phyloP scores from a whole-genome alignment of 2,113 vertebrate species.

The Lasiurus cinereus region DNA sequence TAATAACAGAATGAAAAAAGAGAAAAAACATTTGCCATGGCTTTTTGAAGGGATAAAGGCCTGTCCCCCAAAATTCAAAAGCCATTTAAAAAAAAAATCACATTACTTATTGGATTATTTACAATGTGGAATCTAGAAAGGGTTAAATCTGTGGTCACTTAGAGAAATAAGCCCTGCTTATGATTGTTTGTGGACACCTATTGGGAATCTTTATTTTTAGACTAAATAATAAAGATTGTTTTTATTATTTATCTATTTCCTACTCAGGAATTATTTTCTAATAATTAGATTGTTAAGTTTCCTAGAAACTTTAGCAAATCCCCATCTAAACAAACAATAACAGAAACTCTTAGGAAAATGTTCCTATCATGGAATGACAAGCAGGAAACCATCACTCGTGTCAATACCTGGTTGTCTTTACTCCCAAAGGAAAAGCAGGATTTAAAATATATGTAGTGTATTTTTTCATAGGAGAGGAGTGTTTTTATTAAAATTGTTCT shows the following conservation, averaged over 20 bases:
- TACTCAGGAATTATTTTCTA: constrained; percentile 71
- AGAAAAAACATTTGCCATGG: constrained; percentile 25
- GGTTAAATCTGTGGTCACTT: constrained; percentile 45
- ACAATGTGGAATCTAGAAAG: constrained; percentile 48
- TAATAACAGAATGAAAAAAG: constrained; percentile 24
- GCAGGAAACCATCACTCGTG: constrained; percentile 60
- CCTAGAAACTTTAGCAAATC: constrained; percentile 73
- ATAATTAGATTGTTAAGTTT: constrained; percentile 63
- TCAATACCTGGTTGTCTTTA: constrained; percentile 28
- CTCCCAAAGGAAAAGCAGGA: constrained; percentile 65
- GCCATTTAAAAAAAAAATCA: not conserved
- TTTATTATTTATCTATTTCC: constrained; percentile 38
- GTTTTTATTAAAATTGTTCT: constrained; percentile 53
- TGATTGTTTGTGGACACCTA: constrained; percentile 55
- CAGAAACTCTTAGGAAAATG: constrained; percentile 70
- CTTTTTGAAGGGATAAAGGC: constrained; percentile 58
- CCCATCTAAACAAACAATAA: constrained; percentile 62
- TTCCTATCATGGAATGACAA: constrained; percentile 38
- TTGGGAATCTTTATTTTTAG: constrained; percentile 55
- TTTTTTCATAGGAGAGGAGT: constrained; percentile 61
- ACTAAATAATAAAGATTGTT: constrained; percentile 58
- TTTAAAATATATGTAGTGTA: not conserved
- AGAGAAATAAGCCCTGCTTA: constrained; percentile 55
- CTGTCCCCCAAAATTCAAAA: constrained; percentile 10
- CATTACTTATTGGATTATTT: constrained; percentile 70